Evolutionary conservation across 1,140 invertebrate species (phyloP), one percentile per base, ranked within the genome.

Genomic region (Ladona fulva): DNA sequence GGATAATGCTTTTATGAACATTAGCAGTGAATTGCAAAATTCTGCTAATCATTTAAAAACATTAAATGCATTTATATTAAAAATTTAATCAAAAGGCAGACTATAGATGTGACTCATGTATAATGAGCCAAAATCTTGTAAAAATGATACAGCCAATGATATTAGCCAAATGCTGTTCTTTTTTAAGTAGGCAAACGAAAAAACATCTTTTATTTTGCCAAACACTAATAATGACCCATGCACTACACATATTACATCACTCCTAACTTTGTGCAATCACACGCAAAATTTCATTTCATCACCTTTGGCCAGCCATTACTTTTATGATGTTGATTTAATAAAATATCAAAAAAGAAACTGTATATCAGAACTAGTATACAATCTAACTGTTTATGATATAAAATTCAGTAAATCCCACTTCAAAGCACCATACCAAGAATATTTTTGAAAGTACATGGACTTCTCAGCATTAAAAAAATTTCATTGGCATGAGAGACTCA

Each of bases 391-490:
- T 19, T 12, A 66, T 22, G 14, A 66, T 66, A 66, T 66, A 66
- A 66, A 66, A 66, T 66, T 66, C 5, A 12, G 3, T 16, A 22
- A 66, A 16, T 66, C 14, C 16, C 52, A 66, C n/a, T 66, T 66
- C n/a, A 66, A 66, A 66, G 52, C 52, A 66, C 52, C 52, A 66
- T 66, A 66, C 52, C 52, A 66, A 66, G 52, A 66, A 66, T 66
- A 66, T 66, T 66, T 12, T 16, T 37, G 3, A 66, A 66, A 19
- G 16, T 19, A 66, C 14, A 66, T 12, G 52, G 52, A 66, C 52
- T 66, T 66, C 14, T 66, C 52, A 66, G 52, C 52, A 19, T 66
- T 66, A 19, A 66, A 66, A 66, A 66, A 66, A 19, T 66, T 66
- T 66, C 52, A 66, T 12, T 66, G 16, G 52, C 52, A 66, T 66